Percentiles rank a stretch among this genome's conserved stretches.
Conservation (phyloP, 2,113 vertebrate genomes). For the Odontophorus gujanensis region DNA sequence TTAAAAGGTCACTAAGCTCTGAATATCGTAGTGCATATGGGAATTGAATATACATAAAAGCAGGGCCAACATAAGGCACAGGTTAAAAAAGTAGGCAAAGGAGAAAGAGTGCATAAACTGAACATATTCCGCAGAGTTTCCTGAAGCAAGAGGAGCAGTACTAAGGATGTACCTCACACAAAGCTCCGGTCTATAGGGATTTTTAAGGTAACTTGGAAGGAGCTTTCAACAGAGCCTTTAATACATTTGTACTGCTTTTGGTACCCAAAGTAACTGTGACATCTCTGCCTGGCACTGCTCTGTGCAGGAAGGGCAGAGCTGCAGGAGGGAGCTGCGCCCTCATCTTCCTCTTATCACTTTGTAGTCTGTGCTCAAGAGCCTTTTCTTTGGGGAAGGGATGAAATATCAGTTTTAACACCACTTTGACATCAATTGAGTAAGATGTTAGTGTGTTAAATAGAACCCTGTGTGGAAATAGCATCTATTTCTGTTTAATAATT, state of each 20-base stretch:
- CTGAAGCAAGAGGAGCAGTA: background rate
- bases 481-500: background rate
- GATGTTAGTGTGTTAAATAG: background rate
- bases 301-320: background rate
- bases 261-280: background rate
- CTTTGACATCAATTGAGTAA: background rate
- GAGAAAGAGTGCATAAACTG: background rate
- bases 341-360: background rate
- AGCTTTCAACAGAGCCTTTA: background rate
- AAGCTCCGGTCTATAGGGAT: background rate
- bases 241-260: background rate
- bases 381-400: background rate
- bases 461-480: background rate
- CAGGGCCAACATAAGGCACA: background rate
- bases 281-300: background rate
- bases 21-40: background rate
- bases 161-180: fast-evolving
- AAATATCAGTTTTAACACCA: background rate
- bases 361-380: background rate
- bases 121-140: background rate
- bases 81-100: background rate
- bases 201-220: background rate
- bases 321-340: background rate
- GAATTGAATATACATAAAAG: background rate
- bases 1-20: conserved; percentile 20